Evolutionary conservation across 2,888 invertebrate genomes (phyloP).

Genomic region (Clostera curtula): DNA sequence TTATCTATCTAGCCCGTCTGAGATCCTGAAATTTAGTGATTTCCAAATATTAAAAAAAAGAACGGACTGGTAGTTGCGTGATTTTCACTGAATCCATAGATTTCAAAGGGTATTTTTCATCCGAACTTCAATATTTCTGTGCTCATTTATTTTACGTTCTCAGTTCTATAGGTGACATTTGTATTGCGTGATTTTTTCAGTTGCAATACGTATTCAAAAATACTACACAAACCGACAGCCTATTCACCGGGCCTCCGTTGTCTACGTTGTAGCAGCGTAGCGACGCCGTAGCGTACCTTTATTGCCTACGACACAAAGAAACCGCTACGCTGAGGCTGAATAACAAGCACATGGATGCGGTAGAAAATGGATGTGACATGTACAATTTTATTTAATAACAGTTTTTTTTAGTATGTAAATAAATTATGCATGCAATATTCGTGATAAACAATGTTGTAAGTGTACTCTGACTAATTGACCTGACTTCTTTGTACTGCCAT

Average conservation of each 20-base stretch:
- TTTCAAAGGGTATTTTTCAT: too few relatives aligned
- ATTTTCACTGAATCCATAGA: too few relatives aligned
- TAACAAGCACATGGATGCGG: constrained; percentile 17
- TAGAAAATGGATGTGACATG: constrained; percentile 25
- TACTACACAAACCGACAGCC: constrained; percentile 5
- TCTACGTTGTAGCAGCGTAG: constrained; percentile 36
- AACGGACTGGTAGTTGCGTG: too few relatives aligned
- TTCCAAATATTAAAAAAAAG: too few relatives aligned
- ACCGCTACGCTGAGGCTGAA: constrained; percentile 36
- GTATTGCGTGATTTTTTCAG: neutral
- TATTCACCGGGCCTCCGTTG: constrained; percentile 14
- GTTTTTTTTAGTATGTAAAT: neutral
- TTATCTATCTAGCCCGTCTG: too few relatives aligned
- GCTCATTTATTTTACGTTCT: too few relatives aligned
- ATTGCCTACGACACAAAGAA: constrained; percentile 60
- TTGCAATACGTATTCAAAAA: neutral
- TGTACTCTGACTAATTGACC: too few relatives aligned
- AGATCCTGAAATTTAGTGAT: too few relatives aligned
- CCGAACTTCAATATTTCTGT: too few relatives aligned
- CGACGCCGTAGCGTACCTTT: constrained; percentile 36
- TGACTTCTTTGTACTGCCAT: too few relatives aligned
- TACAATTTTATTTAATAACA: neutral
- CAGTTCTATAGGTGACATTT: neutral
- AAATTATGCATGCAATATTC: neutral
- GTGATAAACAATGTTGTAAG: too few relatives aligned